Evolutionary conservation across 2,113 vertebrate genomes (phyloP), one percentile per base, ranked within the genome.

Genomic region (Speoplatyrhinus poulsoni): DNA sequence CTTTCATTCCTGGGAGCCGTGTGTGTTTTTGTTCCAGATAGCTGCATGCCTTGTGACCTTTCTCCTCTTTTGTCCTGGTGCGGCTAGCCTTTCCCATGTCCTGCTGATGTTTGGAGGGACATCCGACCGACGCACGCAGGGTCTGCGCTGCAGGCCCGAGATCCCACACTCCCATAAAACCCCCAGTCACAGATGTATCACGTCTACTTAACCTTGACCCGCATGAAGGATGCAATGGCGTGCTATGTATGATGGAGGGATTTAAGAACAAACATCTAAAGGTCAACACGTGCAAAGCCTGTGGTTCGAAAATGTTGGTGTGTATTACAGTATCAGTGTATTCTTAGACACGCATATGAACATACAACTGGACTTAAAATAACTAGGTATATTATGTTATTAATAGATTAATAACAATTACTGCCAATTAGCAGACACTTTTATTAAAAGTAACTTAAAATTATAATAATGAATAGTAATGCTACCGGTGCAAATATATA

Each of bases 131-230:
- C 63, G 70, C 60, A 17, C 71, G 70, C 58, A 67, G 57, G 63
- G 16, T 26, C 26, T 26, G 63, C 57, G 60, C 66, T 87, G 83
- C 26, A 26, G 26, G 26, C 80, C 78, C 62, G 52, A 47, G 41
- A 12, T 84, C 76, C 82, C 71, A 80, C 65, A 9, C 48, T 47
- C 80, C 69, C 69, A 70, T 60, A 65, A 77, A 67, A 49, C 56
- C 16, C 56, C 68, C 75, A 61, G 53, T 71, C 81, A 59, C 47
- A 72, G 36, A 17, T 60, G 72, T 67, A 67, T 32, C 63, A 66
- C 62, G 53, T 83, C 73, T 41, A 60, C 60, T 84, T 83, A 81
- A 70, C 60, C 76, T 76, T 81, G 83, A 75, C 50, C 66, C 58
- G 3, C 76, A 79, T 46, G 59, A 62, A 15, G n/a, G 52, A 72